Base-by-base conservation (phyloP, 2,113 vertebrate species). In the Alectura lathami region DNA sequence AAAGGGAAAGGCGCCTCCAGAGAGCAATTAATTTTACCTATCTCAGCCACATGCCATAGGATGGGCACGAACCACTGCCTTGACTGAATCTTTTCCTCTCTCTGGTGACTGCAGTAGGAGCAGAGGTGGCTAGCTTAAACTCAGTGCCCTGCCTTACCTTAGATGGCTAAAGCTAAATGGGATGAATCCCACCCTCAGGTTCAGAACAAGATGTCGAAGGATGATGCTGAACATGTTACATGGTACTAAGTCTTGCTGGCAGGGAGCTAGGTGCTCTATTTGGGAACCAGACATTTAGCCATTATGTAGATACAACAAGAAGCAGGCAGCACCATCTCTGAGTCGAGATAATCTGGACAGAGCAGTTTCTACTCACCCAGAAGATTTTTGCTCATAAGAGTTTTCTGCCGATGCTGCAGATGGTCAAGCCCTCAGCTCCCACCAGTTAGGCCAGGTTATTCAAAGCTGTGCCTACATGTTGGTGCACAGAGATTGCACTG, bases 401-500 rank as follows among this genome's bases (percentile, higher is more conserved):
- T 51, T 91, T 77, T 51, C 47, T 78, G 73, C 17, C 84, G 83
- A 2, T 56, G 56, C 40, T 83, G 64, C 17, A 42, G 40, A 22
- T 48, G 76, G 30, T 3, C 8, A 24, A 68, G 22, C 17, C 9
- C 64, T 66, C 40, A 53, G 17, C 30, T 79, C 38, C 10, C 4
- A 5, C 22, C 48, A 36, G 36, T 6, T 64, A 6, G 22, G 11
- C 29, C 72, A 77, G 34, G 42, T 7, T 60, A 20, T 72, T 91
- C 64, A 43, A 42, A 66, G 3, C 45, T 66, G 23, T 16, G 26
- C 32, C 26, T 53, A 3, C n/a, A 11, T 0, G 0, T 3, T 47
- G 56, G 21, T 36, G 60, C 53, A 78, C 30, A 56, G 32, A 47
- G 30, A 32, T n/a, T 57, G 30, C 8, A 4, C 53, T 73, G 75